Evolutionary conservation across 1,140 invertebrate species (phyloP), one percentile per base, ranked within the genome.

Genomic region (Atta texana): DNA sequence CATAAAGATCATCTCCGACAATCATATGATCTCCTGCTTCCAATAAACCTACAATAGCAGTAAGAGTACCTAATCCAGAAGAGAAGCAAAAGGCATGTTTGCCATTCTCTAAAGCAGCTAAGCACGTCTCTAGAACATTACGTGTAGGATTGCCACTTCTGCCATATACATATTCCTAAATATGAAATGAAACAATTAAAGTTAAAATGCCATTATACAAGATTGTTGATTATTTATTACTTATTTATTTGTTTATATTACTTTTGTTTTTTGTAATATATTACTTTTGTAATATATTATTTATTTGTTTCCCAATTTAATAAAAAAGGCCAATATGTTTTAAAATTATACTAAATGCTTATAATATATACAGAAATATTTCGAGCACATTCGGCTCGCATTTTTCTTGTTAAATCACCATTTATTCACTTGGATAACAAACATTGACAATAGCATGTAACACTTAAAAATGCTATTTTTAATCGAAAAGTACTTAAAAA

Each of bases 131-230:
- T 66, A 99, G 95, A 68, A 97, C 97, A 90, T 98, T 97, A 91
- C 99, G 96, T 0, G 98, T 98, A 57, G 99, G 99, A 96, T 99
- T 99, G 21, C 98, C 99, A 95, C 98, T 98, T 93, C 99, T 96
- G 1, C 98, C 97, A 95, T 99, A 99, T 87, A 99, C 98, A 95
- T 96, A 99, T 39, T 97, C 97, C 98, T 99, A 44, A 8, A 44
- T 51, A 8, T 66, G 49, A 78, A 80, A 64, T 8, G 39, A 44
- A 44, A 44, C 16, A 24, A 34, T 66, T 28, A 44, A 59, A 34
- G 59, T 39, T 49, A 59, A 49, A 86, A 34, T 34, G 3, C 64
- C 16, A 21, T 28, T 74, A 34, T 51, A 24, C 18, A 59, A 57
- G 34, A 5, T 55, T 8, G 39, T 68, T 72, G 39, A 44, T 3